Evolutionary conservation across 2,113 vertebrate genomes (phyloP).

Genomic region (Ailurus styani): DNA sequence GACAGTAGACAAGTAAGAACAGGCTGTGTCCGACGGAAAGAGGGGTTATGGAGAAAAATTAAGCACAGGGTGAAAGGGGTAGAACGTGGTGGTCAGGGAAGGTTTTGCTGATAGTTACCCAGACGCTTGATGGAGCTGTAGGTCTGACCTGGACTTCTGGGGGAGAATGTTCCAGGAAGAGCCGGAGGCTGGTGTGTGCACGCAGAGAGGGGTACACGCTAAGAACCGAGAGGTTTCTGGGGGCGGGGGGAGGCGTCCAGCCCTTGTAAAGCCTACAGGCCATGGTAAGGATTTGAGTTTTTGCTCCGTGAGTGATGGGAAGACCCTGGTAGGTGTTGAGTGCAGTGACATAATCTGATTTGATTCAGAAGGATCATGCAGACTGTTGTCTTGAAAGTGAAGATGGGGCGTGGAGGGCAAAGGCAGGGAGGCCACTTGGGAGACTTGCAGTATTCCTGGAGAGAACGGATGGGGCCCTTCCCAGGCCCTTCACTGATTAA

Average conservation of each 20-base stretch:
- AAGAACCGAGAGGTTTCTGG: background rate
- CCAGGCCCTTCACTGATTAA: background rate
- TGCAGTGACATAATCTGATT: background rate
- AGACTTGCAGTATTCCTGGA: background rate
- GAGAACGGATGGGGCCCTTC: no score
- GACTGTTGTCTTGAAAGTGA: background rate
- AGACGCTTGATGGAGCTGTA: background rate
- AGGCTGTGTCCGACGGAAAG: background rate
- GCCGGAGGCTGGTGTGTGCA: background rate
- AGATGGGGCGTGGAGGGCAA: background rate
- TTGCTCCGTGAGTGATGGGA: background rate
- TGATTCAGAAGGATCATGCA: background rate
- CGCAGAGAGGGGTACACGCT: background rate
- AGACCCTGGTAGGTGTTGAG: background rate
- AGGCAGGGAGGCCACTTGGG: background rate
- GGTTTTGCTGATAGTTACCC: background rate
- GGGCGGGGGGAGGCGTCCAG: background rate
- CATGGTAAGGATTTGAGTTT: background rate
- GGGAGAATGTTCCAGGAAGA: background rate
- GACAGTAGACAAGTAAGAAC: background rate
- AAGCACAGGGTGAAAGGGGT: background rate
- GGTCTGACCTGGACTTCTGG: background rate
- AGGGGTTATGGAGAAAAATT: background rate
- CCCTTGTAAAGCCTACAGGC: background rate
- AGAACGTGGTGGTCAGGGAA: background rate